Percentiles rank a stretch among this genome's conserved stretches.
phyloP scores from a whole-genome alignment of 2,888 invertebrate genomes.

The Strigamia transsilvanica region DNA sequence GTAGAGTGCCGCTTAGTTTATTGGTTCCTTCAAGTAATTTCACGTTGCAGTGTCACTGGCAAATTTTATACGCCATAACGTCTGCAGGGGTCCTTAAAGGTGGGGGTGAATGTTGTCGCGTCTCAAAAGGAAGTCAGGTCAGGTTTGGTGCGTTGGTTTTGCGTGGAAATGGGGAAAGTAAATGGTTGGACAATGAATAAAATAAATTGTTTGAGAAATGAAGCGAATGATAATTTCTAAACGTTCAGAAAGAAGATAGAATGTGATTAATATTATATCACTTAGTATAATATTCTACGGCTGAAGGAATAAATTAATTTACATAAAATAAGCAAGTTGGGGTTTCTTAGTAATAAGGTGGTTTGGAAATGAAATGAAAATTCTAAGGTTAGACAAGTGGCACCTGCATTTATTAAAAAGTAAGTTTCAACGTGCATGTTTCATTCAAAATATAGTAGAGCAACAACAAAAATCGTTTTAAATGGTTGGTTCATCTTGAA shows the following conservation, averaged over 20 bases:
- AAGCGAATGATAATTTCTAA: neutral
- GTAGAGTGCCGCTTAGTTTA: neutral
- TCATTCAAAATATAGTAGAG: neutral
- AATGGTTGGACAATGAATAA: constrained; percentile 3
- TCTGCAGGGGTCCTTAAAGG: constrained; percentile 2
- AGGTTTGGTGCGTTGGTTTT: neutral
- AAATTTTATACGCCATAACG: constrained; percentile 23
- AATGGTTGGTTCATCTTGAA: neutral
- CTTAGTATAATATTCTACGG: no score
- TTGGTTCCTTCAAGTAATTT: neutral
- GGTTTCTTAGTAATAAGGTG: no score
- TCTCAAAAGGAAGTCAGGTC: neutral
- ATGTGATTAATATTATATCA: neutral
- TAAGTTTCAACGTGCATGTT: no score
- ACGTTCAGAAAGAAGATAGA: neutral
- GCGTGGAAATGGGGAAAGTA: neutral
- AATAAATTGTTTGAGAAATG: neutral
- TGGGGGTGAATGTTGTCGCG: neutral
- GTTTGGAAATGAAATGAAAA: no score
- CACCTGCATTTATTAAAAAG: no score
- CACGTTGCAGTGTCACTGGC: constrained; percentile 1
- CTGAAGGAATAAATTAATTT: no score
- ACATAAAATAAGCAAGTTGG: no score
- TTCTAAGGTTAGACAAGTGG: no score
- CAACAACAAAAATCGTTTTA: neutral